phyloP scores from a whole-genome alignment of 2,888 invertebrate species.

The Xestia ashworthii region DNA sequence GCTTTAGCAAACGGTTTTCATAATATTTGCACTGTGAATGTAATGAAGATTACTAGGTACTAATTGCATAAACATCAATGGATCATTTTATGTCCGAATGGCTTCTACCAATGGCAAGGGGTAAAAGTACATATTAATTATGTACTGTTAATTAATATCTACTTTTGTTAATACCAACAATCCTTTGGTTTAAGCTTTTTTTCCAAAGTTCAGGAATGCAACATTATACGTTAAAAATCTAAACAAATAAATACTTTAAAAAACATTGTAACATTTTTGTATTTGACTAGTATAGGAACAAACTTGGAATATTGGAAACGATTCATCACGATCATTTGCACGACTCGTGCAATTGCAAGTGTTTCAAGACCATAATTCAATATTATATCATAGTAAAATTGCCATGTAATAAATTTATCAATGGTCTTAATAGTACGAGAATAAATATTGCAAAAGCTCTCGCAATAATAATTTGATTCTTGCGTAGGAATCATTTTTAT shows the following conservation, averaged over 20 bases:
- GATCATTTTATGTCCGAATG: conserved; percentile 28
- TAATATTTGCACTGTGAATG: conserved; percentile 57
- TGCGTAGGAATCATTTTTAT: conserved; percentile 19
- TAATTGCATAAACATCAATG: conserved; percentile 37
- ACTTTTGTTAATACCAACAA: conserved; percentile 21
- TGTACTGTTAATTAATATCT: conserved; percentile 13
- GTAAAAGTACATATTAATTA: conserved; percentile 16
- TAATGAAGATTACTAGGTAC: conserved; percentile 52
- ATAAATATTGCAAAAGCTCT: conserved; percentile 30
- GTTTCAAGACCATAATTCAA: conserved; percentile 5
- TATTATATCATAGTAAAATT: neutral
- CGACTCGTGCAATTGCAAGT: neutral
- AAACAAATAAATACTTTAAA: conserved; percentile 19
- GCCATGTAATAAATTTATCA: conserved; percentile 8
- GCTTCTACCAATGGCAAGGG: conserved; percentile 28
- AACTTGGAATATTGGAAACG: conserved; percentile 24
- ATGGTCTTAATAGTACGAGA: conserved; percentile 2
- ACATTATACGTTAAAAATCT: conserved; percentile 10
- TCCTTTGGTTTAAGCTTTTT: conserved; percentile 48
- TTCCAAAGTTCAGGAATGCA: conserved; percentile 54
- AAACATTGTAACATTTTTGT: conserved; percentile 36
- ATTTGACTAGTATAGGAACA: conserved; percentile 59
- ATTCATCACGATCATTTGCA: too few relatives aligned
- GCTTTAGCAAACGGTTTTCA: conserved; percentile 33
- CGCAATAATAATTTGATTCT: conserved; percentile 22